These are phyloP conservation scores for Leucophenga varia DNA, from an alignment of 1,140 invertebrate species.

Conservation along the genomic window DNA sequence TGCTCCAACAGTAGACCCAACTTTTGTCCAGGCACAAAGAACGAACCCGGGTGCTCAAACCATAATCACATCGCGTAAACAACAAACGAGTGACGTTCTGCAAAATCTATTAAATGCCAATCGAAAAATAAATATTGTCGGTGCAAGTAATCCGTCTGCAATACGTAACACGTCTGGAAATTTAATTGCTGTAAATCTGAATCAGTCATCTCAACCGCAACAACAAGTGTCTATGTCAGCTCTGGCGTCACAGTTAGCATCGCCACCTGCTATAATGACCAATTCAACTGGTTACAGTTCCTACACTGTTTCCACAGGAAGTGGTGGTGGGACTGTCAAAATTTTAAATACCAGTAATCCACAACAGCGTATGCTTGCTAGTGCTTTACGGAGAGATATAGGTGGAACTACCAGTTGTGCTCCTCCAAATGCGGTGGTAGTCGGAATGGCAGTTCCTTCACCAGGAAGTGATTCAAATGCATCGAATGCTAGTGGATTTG, in stretches of 20 bases:
- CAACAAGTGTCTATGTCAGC: conserved; percentile 52
- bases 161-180: conserved; percentile 57
- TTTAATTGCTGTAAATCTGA: conserved; percentile 57
- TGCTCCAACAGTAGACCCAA: conserved; percentile 22
- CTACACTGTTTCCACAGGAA: conserved; percentile 38
- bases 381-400: conserved; percentile 42
- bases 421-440: conserved; percentile 46
- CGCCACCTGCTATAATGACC: conserved; percentile 54
- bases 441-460: conserved; percentile 50
- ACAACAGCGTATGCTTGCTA: conserved; percentile 40
- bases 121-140: conserved; percentile 46
- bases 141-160: conserved; percentile 30
- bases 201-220: conserved; percentile 24
- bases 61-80: conserved; percentile 34
- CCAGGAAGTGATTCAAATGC: conserved; percentile 55
- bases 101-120: conserved; percentile 47
- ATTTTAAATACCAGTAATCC: conserved; percentile 43
- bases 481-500: conserved; percentile 52
- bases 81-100: conserved; percentile 45
- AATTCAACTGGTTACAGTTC: conserved; percentile 43
- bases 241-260: conserved; percentile 52
- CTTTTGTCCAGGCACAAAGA: conserved; percentile 39
- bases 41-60: conserved; percentile 26
- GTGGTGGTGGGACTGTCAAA: conserved; percentile 36
- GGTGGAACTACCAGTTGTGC: conserved; percentile 19